A percentile compares a stretch with the other conserved stretches of the same genome.
Conservation (phyloP, 2,888 invertebrate genomes). For the Drosophila flavopinicola region DNA sequence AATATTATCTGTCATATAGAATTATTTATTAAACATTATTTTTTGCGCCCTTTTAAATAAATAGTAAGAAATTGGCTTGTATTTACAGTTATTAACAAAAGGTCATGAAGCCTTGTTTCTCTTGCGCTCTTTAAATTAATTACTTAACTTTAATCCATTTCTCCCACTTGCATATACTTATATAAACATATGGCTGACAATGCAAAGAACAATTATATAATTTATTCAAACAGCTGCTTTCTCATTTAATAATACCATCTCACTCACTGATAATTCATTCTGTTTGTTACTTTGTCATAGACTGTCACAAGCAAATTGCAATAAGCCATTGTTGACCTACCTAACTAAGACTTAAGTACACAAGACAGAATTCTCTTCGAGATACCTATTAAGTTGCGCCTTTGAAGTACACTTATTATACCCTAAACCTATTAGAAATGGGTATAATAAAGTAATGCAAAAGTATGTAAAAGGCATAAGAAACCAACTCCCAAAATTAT, state of each 20-base stretch:
- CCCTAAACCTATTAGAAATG: too few species aligned
- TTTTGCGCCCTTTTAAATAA: too few species aligned
- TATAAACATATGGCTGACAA: neutral
- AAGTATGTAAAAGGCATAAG: too few species aligned
- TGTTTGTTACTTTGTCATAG: constrained; percentile 3
- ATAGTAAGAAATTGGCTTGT: too few species aligned
- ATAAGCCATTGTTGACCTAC: constrained; percentile 24
- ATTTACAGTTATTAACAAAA: too few species aligned
- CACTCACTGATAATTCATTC: neutral
- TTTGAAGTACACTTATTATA: neutral
- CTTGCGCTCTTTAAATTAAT: neutral
- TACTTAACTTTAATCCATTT: neutral
- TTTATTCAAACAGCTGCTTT: neutral
- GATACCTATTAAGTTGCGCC: constrained; percentile 1
- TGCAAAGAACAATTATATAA: neutral
- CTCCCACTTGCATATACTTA: too few species aligned
- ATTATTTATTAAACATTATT: constrained; percentile 1
- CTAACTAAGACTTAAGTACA: constrained; percentile 32
- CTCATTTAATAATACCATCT: constrained; percentile 1
- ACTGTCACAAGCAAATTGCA: constrained; percentile 11
- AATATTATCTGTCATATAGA: neutral
- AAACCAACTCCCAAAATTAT: too few species aligned
- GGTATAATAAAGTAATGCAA: too few species aligned
- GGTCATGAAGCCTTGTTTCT: too few species aligned
- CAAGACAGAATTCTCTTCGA: constrained; percentile 11